Evolutionary conservation across 2,113 vertebrate genomes (phyloP).

Genomic region (Apeltes quadracus): DNA sequence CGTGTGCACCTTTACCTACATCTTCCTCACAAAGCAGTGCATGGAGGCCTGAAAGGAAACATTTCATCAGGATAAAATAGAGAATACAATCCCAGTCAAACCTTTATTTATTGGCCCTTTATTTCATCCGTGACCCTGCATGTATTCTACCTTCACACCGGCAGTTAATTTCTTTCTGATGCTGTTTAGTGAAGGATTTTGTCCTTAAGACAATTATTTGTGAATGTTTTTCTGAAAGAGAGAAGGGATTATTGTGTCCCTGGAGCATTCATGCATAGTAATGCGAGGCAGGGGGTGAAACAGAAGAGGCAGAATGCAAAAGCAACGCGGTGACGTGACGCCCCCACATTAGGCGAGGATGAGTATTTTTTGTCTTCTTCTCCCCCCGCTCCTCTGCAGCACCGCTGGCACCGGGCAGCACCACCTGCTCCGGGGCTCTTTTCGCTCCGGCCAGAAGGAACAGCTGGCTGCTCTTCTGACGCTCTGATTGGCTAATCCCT

Average conservation of each 20-base stretch:
- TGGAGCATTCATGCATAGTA: slow-evolving; percentile 51
- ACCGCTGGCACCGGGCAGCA: slow-evolving; percentile 75
- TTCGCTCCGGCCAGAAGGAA: slow-evolving; percentile 75
- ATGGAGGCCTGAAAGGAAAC: no score
- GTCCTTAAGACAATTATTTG: slow-evolving; percentile 20
- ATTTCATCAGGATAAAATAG: neutral
- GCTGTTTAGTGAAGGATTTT: slow-evolving; percentile 1
- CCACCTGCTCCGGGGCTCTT: slow-evolving; percentile 79
- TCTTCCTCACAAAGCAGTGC: no score
- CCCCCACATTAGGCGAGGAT: slow-evolving; percentile 44
- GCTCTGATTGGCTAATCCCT: slow-evolving; percentile 82
- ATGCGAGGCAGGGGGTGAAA: slow-evolving; percentile 7
- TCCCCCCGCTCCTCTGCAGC: slow-evolving; percentile 63
- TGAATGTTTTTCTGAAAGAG: neutral
- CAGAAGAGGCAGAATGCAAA: slow-evolving; percentile 18
- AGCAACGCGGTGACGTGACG: slow-evolving; percentile 31
- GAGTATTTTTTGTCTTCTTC: slow-evolving; percentile 45
- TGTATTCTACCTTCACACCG: neutral
- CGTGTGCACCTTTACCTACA: neutral
- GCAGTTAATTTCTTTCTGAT: neutral
- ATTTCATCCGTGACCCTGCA: neutral
- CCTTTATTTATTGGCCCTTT: neutral
- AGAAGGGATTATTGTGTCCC: slow-evolving; percentile 17
- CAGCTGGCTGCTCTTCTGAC: slow-evolving; percentile 84
- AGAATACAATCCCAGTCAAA: neutral